Evolutionary conservation across 2,888 invertebrate species (phyloP).

Genomic region (Protonemura montana): DNA sequence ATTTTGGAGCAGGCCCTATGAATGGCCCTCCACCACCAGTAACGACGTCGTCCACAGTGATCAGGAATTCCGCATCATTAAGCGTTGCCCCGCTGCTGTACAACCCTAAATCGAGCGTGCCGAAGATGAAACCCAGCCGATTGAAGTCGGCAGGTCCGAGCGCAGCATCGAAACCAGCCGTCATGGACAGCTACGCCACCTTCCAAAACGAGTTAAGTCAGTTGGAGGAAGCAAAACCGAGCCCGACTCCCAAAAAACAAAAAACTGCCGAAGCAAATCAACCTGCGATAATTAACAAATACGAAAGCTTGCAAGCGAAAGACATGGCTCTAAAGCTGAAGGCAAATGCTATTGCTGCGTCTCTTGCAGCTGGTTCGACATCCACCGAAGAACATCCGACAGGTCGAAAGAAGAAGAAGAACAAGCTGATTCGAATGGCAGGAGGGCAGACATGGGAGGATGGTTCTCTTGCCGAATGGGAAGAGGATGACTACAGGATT

Average conservation of each 20-base stretch:
- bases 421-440: slow-evolving; percentile 86
- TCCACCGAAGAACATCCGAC: slow-evolving; percentile 56
- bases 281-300: slow-evolving; percentile 14
- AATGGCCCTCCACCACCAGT: neutral
- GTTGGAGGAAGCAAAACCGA: slow-evolving; percentile 31
- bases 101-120: slow-evolving; percentile 53
- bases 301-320: slow-evolving; percentile 28
- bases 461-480: slow-evolving; percentile 91
- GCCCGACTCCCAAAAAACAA: neutral
- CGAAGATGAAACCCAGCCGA: slow-evolving; percentile 50
- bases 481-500: slow-evolving; percentile 97
- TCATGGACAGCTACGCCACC: slow-evolving; percentile 35
- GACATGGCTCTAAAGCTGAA: slow-evolving; percentile 59
- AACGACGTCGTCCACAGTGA: neutral
- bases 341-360: slow-evolving; percentile 54
- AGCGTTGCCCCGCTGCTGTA: slow-evolving; percentile 61
- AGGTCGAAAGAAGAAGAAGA: slow-evolving; percentile 62
- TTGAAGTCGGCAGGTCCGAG: slow-evolving; percentile 50
- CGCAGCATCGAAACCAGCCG: neutral
- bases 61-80: slow-evolving; percentile 47
- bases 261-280: slow-evolving; percentile 23
- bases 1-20: slow-evolving; percentile 14
- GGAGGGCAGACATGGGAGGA: slow-evolving; percentile 98
- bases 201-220: slow-evolving; percentile 40
- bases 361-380: slow-evolving; percentile 31